Conservation (phyloP, 2,888 invertebrate genomes). For the Troides helena region DNA sequence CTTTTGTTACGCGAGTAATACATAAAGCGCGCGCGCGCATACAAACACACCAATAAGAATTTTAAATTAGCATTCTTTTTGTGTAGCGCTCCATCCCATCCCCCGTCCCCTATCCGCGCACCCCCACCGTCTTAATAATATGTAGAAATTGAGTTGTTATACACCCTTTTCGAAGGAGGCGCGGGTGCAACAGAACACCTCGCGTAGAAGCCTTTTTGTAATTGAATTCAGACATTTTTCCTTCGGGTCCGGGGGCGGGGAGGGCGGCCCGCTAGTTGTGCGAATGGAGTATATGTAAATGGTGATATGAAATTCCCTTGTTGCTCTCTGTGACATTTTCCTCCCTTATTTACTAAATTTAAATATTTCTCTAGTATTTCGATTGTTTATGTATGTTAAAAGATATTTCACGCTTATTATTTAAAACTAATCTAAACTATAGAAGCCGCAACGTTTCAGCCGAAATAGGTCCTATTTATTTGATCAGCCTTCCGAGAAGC, state of each 20-base stretch:
- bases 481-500: slow-evolving; percentile 77
- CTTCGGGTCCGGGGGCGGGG: slow-evolving; percentile 68
- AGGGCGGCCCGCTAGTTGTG: slow-evolving; percentile 63
- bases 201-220: slow-evolving; percentile 75
- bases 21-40: slow-evolving; percentile 78
- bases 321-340: slow-evolving; percentile 49
- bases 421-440: slow-evolving; percentile 12
- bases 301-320: slow-evolving; percentile 67
- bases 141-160: slow-evolving; percentile 79
- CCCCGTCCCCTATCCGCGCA: slow-evolving; percentile 58
- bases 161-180: slow-evolving; percentile 75
- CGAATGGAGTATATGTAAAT: slow-evolving; percentile 48
- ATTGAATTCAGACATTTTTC: slow-evolving; percentile 80
- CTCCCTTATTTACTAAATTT: slow-evolving; percentile 39
- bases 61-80: slow-evolving; percentile 81
- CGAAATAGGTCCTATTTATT: slow-evolving; percentile 76
- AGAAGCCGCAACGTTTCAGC: slow-evolving; percentile 44
- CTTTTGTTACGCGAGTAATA: slow-evolving; percentile 75
- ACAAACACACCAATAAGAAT: slow-evolving; percentile 77
- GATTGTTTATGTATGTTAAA: neutral
- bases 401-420: neutral
- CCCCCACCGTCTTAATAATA: slow-evolving; percentile 75
- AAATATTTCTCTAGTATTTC: neutral
- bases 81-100: slow-evolving; percentile 69
- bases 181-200: slow-evolving; percentile 75